These are phyloP conservation scores for Andrena flavipes DNA, from an alignment of 2,888 invertebrate species.

Conservation along the genomic window DNA sequence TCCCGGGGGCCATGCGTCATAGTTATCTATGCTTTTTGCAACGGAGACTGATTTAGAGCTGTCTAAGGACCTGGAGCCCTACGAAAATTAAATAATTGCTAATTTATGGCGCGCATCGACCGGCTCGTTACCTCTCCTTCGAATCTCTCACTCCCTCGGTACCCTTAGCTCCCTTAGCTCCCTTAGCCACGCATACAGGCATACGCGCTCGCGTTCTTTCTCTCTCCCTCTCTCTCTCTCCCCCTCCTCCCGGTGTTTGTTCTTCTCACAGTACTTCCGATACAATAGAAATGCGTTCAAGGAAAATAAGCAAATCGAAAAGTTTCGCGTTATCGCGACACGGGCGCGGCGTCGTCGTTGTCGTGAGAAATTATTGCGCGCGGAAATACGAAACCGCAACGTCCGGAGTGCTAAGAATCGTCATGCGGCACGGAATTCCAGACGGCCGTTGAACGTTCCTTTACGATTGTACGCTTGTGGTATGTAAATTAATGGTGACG, in stretches of 20 bases:
- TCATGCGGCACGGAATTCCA: slow-evolving; percentile 47
- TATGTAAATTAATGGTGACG: slow-evolving; percentile 85
- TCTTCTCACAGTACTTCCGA: not conserved
- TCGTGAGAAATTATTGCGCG: slow-evolving; percentile 51
- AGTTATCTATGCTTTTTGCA: slow-evolving; percentile 85
- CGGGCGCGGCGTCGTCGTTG: slow-evolving; percentile 29
- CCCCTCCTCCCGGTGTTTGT: not conserved
- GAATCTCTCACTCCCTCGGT: slow-evolving; percentile 23
- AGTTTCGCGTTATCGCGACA: not conserved
- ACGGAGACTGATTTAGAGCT: slow-evolving; percentile 85
- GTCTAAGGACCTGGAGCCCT: slow-evolving; percentile 85
- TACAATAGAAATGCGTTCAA: too few species aligned
- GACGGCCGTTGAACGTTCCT: slow-evolving; percentile 61
- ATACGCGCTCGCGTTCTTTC: not conserved
- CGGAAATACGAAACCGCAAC: slow-evolving; percentile 59
- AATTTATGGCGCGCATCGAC: slow-evolving; percentile 84
- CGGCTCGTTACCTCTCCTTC: slow-evolving; percentile 71
- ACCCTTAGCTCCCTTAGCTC: slow-evolving; percentile 21
- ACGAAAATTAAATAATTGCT: slow-evolving; percentile 85
- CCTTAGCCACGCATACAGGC: slow-evolving; percentile 30
- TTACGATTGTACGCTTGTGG: slow-evolving; percentile 69
- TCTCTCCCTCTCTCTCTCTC: not conserved
- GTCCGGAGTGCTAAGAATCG: slow-evolving; percentile 32
- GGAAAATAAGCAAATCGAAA: not conserved
- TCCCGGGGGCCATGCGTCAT: slow-evolving; percentile 84